Base-by-base conservation (phyloP, 2,797 vertebrate genomes). In the Urocyon cinereoargenteus region DNA sequence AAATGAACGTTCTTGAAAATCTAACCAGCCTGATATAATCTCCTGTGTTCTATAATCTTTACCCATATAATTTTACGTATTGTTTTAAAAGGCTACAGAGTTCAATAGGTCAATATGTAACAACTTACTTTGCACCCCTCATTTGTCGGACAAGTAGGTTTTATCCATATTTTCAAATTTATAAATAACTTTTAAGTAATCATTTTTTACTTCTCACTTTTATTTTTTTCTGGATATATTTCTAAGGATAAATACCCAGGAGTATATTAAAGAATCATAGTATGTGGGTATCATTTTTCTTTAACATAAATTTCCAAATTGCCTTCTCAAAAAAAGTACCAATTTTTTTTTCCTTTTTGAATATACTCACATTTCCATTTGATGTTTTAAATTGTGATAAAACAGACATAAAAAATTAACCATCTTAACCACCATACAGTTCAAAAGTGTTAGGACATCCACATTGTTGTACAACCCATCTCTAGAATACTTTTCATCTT, bases 291-390 rank as follows among this genome's bases (percentile, higher is more conserved):
- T 89, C 45, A 64, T 57, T 89, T 94, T 88, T 68, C 53, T 87
- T 79, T 78, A 94, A 36, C 59, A 61, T 24, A 11, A 77, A 94
- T 59, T 95, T 86, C 53, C 61, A 85, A 90, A 61, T 26, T 53
- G 19, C 10, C 51, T 70, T 85, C 24, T 19, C 51, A 91, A 91
- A 15, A 19, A 53, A 70, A 22, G 45, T 22, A 34, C 22, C 11
- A 13, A 16, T 22, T 31, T 62, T 62, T 31, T 66, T 66, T 61
- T 31, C 31, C 31, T 68, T 59, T 91, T 86, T 45, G 66, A 59
- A 73, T 66, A 15, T 34, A 72, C 24, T 86, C 51, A 64, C 21
- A 91, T 66, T 64, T 64, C 68, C 66, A 87, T 24, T 75, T 75
- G 19, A 31, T 82, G 72, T 72, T 61, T 61, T 1, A 3, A 86